Conservation (phyloP, 2,113 vertebrate genomes). For the Montifringilla adamsi region DNA sequence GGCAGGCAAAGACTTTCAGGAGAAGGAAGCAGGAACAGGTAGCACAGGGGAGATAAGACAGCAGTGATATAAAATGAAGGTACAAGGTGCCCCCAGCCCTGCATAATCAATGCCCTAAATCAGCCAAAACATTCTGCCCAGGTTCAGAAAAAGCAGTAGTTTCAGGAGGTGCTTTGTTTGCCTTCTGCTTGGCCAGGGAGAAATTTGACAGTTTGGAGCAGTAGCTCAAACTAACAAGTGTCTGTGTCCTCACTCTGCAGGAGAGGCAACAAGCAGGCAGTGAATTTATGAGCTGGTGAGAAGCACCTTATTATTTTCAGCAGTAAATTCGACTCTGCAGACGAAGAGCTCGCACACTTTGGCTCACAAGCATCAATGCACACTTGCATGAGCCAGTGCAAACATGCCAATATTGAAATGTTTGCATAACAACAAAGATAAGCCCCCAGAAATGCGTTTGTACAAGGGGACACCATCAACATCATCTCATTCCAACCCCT, state of each 20-base stretch:
- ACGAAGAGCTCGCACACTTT: not conserved
- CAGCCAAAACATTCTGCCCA: not conserved
- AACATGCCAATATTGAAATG: accelerated
- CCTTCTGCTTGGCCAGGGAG: not conserved
- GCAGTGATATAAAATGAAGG: not conserved
- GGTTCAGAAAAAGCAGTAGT: not conserved
- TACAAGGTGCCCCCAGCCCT: constrained; percentile 6
- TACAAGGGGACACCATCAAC: not conserved
- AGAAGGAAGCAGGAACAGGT: not conserved
- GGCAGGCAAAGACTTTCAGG: not conserved
- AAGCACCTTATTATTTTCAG: constrained; percentile 41
- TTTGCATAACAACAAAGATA: not conserved
- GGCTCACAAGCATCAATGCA: not conserved
- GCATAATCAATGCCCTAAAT: constrained; percentile 30
- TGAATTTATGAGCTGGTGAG: constrained; percentile 17
- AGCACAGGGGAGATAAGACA: not conserved
- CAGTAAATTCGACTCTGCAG: not conserved
- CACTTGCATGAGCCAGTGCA: not conserved
- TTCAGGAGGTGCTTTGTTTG: not conserved
- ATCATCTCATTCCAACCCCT: not conserved
- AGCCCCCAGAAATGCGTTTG: not conserved
- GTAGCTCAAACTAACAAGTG: constrained; percentile 42
- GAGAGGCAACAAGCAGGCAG: not conserved
- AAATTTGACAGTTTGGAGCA: not conserved
- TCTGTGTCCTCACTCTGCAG: constrained; percentile 4